Evolutionary conservation across 2,113 vertebrate species (phyloP), one percentile per base, ranked within the genome.

Genomic region (Pangasianodon hypophthalmus): DNA sequence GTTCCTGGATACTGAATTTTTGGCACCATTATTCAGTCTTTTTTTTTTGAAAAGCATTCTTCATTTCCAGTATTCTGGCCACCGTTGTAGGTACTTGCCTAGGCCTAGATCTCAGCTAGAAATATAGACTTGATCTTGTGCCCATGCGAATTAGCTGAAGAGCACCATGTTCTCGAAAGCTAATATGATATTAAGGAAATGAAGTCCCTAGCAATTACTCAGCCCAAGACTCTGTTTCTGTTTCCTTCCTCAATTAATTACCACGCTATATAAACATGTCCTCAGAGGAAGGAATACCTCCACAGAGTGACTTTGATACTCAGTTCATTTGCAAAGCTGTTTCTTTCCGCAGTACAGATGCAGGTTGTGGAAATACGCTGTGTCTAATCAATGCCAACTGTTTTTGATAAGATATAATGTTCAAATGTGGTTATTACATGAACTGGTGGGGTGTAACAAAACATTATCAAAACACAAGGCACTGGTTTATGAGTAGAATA

Each of bases 111-210:
- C 77, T 79, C 44, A 60, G 62, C n/a, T 71, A 67, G 48, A 71
- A 83, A 50, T 44, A 14, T 29, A 83, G 46, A 29, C 79, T 44
- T 44, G 62, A 69, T 83, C 79, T 1, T 41, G 19, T 54, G 62
- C 46, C 62, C 24, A 19, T 69, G 79, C 10, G 48, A 88, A 67
- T 41, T 88, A 46, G 58, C 29, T 62, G 60, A 81, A 82, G 56
- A 81, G 48, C 79, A 71, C 21, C 48, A 37, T 88, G 87, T 62
- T 54, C 62, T 69, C 13, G 87, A 83, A 84, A 71, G 48, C 87
- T 84, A 84, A 88, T 88, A 81, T 84, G 80, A 88, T 71, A 88
- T 88, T 88, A 88, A 88, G 64, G 87, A 88, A 88, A 88, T 88
- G 9, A 88, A 84, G 80, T 83, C 87, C 64, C 80, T 32, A 84